Percentiles rank a stretch among this genome's conserved stretches.
phyloP scores from a whole-genome alignment of 2,888 invertebrate genomes.

The Odontomyia ornata region DNA sequence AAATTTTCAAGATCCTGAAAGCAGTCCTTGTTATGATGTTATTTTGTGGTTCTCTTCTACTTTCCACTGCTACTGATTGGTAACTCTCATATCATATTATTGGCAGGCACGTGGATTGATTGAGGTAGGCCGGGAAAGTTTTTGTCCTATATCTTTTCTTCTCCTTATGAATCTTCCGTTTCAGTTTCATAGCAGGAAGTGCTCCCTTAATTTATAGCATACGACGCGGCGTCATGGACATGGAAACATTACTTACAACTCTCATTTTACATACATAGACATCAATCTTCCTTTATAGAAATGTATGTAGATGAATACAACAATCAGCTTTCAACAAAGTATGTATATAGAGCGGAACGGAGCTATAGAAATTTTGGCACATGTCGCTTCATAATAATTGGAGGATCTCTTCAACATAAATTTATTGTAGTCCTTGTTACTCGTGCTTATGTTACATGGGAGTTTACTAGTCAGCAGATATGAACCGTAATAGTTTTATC shows the following conservation, averaged over 20 bases:
- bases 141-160: background rate
- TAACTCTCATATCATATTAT: background rate
- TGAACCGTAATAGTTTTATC: conserved; percentile 19
- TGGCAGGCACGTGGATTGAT: conserved; percentile 35
- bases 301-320: too few species aligned
- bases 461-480: background rate
- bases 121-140: conserved; percentile 36
- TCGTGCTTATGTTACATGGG: background rate
- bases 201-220: conserved; percentile 19
- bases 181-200: background rate
- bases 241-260: conserved; percentile 5
- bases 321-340: background rate
- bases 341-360: background rate
- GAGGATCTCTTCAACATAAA: background rate
- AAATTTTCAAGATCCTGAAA: too few species aligned
- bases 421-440: conserved; percentile 12
- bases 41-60: too few species aligned
- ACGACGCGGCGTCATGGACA: background rate
- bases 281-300: background rate
- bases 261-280: conserved; percentile 3
- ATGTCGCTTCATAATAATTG: conserved; percentile 9
- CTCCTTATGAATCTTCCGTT: background rate
- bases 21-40: too few species aligned
- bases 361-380: conserved; percentile 11
- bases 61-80: background rate